These are phyloP conservation scores for Delphinapterus leucas DNA, from an alignment of 2,113 vertebrate genomes.

Conservation along the genomic window DNA sequence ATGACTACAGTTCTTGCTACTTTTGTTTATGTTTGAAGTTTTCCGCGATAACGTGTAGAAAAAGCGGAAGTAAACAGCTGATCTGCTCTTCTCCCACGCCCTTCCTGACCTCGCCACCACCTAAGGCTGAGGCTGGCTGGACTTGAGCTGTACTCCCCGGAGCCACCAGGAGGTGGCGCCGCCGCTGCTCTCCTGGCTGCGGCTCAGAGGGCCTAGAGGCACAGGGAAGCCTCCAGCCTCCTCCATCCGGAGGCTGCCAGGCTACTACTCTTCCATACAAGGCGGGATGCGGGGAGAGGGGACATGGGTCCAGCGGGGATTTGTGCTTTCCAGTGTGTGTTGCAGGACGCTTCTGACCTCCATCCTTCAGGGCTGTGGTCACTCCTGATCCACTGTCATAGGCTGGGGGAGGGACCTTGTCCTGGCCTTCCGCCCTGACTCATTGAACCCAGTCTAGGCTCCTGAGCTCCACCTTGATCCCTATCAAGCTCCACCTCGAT, in stretches of 20 bases:
- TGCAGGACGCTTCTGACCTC: not conserved
- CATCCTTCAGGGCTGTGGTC: not conserved
- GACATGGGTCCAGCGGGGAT: not conserved
- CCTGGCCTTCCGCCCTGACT: not conserved
- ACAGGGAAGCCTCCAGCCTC: accelerated
- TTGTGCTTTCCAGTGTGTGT: not conserved
- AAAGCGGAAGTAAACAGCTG: not conserved
- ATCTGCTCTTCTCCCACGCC: accelerated
- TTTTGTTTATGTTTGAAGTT: not conserved
- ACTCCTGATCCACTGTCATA: too few species aligned
- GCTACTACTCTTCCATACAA: not conserved
- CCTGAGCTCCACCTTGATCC: not conserved
- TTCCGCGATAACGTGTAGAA: not conserved
- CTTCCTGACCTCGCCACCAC: not conserved
- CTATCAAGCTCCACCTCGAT: not conserved
- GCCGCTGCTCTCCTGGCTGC: not conserved
- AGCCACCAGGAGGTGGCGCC: not conserved
- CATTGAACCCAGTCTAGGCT: not conserved
- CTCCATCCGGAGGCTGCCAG: accelerated
- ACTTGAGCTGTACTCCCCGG: not conserved
- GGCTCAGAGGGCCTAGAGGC: too few species aligned
- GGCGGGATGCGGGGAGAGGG: accelerated
- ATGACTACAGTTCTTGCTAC: not conserved
- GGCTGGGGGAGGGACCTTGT: not conserved
- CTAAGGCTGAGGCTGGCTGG: not conserved